A percentile compares a stretch with the other conserved stretches of the same genome.
Conservation (phyloP, 2,113 vertebrate species). For the Pterocles gutturalis region DNA sequence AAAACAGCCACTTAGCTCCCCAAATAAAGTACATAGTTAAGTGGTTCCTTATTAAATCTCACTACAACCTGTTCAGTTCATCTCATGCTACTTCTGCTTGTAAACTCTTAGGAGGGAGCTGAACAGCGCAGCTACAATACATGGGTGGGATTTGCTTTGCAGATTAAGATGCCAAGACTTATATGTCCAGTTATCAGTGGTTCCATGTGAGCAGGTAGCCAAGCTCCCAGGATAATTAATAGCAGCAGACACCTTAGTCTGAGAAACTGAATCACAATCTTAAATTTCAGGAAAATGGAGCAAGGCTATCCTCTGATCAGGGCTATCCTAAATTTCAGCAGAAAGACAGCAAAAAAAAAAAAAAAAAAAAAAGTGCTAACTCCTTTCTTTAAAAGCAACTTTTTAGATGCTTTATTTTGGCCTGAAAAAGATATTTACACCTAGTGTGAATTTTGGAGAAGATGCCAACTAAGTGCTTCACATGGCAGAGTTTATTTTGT, state of each 20-base stretch:
- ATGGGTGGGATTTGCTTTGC: neutral
- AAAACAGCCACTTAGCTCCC: neutral
- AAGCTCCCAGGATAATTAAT: neutral
- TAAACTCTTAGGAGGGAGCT: rapidly evolving
- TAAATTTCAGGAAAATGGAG: neutral
- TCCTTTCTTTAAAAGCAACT: neutral
- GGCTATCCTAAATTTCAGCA: neutral
- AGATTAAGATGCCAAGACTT: neutral
- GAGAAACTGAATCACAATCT: neutral
- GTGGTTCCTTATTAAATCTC: neutral
- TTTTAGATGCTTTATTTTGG: neutral
- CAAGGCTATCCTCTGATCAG: neutral
- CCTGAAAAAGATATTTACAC: neutral
- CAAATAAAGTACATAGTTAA: neutral
- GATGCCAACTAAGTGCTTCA: neutral
- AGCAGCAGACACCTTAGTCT: neutral
- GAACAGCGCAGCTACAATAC: neutral
- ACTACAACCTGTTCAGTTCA: neutral
- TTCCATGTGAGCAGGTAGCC: neutral
- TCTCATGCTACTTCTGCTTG: neutral
- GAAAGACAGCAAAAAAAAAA: neutral
- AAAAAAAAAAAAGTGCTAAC: neutral
- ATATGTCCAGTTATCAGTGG: rapidly evolving
- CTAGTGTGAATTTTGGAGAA: neutral
- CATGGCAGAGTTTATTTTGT: slow-evolving; percentile 23